Percentiles rank a stretch among this genome's conserved stretches.
Conservation (phyloP, 1,140 invertebrate species). For the Polypedilum pembai region DNA sequence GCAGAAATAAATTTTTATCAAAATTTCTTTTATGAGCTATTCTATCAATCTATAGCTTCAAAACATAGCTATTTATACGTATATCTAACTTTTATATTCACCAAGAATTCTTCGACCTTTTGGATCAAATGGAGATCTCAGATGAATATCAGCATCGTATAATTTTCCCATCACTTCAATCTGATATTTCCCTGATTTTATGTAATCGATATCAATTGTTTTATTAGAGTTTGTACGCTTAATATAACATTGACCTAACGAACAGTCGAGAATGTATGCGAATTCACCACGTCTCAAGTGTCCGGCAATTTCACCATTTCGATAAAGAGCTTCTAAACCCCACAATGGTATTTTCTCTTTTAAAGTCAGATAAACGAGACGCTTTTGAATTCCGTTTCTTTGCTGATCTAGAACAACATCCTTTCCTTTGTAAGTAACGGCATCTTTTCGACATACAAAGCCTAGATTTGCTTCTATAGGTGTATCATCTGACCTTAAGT, state of each 20-base stretch:
- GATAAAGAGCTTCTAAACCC: conserved; percentile 75
- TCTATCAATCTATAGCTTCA: too few relatives aligned
- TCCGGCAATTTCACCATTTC: conserved; percentile 67
- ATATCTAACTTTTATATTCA: conserved; percentile 39
- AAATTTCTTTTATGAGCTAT: too few relatives aligned
- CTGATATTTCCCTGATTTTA: conserved; percentile 65
- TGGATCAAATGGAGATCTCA: conserved; percentile 74
- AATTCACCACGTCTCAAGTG: conserved; percentile 74
- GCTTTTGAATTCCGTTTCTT: conserved; percentile 60
- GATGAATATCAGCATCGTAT: conserved; percentile 59
- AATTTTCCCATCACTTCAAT: conserved; percentile 69
- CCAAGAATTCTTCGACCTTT: conserved; percentile 46
- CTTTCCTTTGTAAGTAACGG: conserved; percentile 65
- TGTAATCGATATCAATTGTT: conserved; percentile 54
- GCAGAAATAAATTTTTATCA: too few relatives aligned
- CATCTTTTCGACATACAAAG: conserved; percentile 65
- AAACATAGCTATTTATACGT: too few relatives aligned
- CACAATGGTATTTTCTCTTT: conserved; percentile 64
- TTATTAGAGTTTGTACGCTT: conserved; percentile 41
- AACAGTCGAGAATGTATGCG: conserved; percentile 61
- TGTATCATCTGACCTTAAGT: conserved; percentile 73
- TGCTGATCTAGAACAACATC: conserved; percentile 55
- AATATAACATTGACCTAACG: conserved; percentile 53
- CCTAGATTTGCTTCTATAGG: conserved; percentile 74
- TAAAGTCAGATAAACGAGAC: conserved; percentile 65